Base-by-base conservation (phyloP, 2,888 invertebrate genomes). In the Cheilosia impressa region DNA sequence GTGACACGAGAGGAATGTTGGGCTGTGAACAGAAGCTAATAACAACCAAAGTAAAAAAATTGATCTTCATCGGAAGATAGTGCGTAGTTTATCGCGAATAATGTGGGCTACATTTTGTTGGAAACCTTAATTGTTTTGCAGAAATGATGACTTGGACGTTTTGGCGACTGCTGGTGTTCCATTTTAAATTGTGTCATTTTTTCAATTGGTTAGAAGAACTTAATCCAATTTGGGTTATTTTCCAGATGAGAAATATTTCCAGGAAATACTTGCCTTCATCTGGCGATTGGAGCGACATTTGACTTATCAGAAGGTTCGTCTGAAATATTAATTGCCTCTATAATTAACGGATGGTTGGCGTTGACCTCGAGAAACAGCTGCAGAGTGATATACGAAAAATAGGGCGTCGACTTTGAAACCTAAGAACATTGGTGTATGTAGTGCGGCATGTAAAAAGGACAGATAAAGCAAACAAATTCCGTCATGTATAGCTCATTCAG, bases 11-110 rank as follows among this genome's bases (percentile, higher is more conserved):
- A 55, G 45, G 22, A 24, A 17, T 55, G 19, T 45, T 34, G 17
- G 19, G n/a, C 22, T 52, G 52, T 34, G 52, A 72, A 53, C 55
- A 65, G 47, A 55, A 50, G 41, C 47, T 65, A 65, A 57, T 75
- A 65, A 57, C 22, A 55, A 22, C 31, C 62, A 47, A 22, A 4
- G 43, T 22, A 24, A 31, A 38, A 31, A 31, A 9, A 13, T 6
- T 76, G 58, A 52, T 66, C 66, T 75, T 38, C 45, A 65, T 65
- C 57, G 52, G 13, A 65, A 47, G 41, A 31, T 34, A 57, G 47
- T 65, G 65, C 73, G 63, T 43, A 63, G 50, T 73, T 55, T 55
- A 45, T 31, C 27, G 13, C 38, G 38, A 38, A 38, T 13, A 38
- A 38, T 38, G 38, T 38, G 38, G 10, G 38, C 38, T 38, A 13